phyloP scores from a whole-genome alignment of 2,113 vertebrate species.

The Heloderma charlesbogerti region DNA sequence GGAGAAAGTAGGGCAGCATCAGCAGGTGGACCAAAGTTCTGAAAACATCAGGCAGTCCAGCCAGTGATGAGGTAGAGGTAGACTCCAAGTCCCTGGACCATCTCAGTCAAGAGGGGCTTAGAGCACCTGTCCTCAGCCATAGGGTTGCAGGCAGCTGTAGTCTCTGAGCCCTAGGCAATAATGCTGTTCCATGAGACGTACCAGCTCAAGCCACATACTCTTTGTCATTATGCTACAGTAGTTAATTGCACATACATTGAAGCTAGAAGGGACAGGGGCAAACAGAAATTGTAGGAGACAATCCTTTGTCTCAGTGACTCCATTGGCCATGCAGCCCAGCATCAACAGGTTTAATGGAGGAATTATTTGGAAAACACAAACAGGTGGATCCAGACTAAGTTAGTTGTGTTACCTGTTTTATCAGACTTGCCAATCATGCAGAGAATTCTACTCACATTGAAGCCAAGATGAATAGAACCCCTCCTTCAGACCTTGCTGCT shows the following conservation, averaged over 20 bases:
- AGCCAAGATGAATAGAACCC: not conserved
- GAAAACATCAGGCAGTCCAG: no score
- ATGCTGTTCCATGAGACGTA: not conserved
- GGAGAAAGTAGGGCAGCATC: not conserved
- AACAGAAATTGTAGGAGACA: not conserved
- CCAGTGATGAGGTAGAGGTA: no score
- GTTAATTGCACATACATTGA: not conserved
- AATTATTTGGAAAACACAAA: not conserved
- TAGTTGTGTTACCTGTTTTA: not conserved
- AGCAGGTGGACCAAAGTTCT: no score
- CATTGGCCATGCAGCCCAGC: not conserved
- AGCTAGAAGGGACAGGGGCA: not conserved
- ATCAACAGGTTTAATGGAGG: not conserved
- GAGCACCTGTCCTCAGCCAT: not conserved
- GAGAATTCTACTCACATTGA: not conserved
- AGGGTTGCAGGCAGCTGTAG: not conserved
- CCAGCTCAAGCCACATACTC: not conserved
- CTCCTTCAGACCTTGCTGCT: no score
- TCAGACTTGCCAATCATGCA: not conserved
- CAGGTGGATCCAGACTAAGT: not conserved
- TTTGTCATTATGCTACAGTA: not conserved
- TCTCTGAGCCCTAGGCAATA: not conserved
- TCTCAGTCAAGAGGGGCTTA: not conserved
- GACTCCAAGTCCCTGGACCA: no score
- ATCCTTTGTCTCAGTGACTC: not conserved